Conservation (phyloP, 1,140 invertebrate genomes). For the Halictus rubicundus region DNA sequence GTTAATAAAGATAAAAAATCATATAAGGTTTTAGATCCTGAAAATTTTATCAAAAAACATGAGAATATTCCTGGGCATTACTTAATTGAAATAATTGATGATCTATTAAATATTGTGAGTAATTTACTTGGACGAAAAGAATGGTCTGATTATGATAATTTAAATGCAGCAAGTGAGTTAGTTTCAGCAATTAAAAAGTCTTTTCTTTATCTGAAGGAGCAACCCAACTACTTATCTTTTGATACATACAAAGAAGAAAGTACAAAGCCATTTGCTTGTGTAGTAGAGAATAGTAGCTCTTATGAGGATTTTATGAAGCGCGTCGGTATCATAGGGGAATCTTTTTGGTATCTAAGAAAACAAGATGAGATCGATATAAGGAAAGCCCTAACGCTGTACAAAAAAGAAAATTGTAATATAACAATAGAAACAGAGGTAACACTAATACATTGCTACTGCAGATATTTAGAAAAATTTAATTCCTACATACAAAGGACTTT, state of each 20-base stretch:
- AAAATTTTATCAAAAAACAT: slow-evolving; percentile 7
- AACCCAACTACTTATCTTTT: slow-evolving; percentile 10
- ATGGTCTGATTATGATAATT: slow-evolving; percentile 4
- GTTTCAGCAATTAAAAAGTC: slow-evolving; percentile 13
- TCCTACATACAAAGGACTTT: neutral
- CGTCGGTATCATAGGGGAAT: slow-evolving; percentile 4
- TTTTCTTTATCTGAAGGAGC: slow-evolving; percentile 12
- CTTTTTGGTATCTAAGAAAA: slow-evolving; percentile 23
- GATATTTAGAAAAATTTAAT: neutral
- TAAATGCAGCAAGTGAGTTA: slow-evolving; percentile 15
- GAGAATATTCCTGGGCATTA: neutral
- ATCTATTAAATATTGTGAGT: slow-evolving; percentile 13
- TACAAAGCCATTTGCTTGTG: neutral
- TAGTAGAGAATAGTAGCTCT: slow-evolving; percentile 4
- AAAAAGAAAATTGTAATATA: neutral
- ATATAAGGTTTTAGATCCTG: slow-evolving; percentile 16
- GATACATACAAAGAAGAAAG: slow-evolving; percentile 13
- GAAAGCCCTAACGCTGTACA: neutral
- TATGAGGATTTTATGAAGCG: slow-evolving; percentile 18
- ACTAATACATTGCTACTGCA: neutral
- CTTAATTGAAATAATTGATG: slow-evolving; percentile 7
- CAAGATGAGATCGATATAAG: slow-evolving; percentile 22
- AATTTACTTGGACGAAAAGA: neutral
- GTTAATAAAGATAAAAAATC: slow-evolving; percentile 3
- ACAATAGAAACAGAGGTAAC: neutral